Evolutionary conservation across 1,140 invertebrate species (phyloP), one percentile per base, ranked within the genome.

Genomic region (Aethina tumida): DNA sequence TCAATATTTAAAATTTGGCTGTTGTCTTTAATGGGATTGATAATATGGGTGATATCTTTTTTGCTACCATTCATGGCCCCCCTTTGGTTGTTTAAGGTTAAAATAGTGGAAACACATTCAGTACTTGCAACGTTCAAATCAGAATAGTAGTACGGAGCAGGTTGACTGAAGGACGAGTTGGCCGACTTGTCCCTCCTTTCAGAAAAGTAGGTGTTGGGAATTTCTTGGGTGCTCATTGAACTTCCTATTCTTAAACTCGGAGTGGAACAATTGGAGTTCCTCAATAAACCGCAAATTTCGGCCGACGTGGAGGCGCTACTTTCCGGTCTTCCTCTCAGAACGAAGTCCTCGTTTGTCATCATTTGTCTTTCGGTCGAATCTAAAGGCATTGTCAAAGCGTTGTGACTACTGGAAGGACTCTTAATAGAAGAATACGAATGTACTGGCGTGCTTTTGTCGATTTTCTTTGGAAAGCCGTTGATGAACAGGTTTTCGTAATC

Each of bases 71-170:
- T 64, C 21, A 66, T 60, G 16, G 48, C 38, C 10, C 67, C 70
- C 30, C 79, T 62, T 56, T 83, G 79, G 59, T 84, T 84, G 45
- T 84, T 83, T n/a, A 59, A 42, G 15, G 56, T 60, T 36, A 54
- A 44, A 14, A 50, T 46, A 2, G 47, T 52, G 4, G 40, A 43
- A 19, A 33, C 43, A 22, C 44, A 44, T 35, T 47, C 50, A 7
- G 42, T 46, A 21, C 40, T 43, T n/a, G 53, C 47, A 1, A 49
- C 45, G 40, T 54, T 60, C 38, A 88, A 62, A 60, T 91, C 86
- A 0, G 85, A 88, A 61, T 89, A 89, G 53, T 91, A 90, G 55
- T 90, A 88, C 1, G 85, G 85, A 9, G 83, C 84, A 9, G 73
- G 70, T 41, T 75, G 72, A 20, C 70, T 32, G 12, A 36, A 35